phyloP scores from a whole-genome alignment of 2,888 invertebrate species.

The Leptogaster cylindrica region DNA sequence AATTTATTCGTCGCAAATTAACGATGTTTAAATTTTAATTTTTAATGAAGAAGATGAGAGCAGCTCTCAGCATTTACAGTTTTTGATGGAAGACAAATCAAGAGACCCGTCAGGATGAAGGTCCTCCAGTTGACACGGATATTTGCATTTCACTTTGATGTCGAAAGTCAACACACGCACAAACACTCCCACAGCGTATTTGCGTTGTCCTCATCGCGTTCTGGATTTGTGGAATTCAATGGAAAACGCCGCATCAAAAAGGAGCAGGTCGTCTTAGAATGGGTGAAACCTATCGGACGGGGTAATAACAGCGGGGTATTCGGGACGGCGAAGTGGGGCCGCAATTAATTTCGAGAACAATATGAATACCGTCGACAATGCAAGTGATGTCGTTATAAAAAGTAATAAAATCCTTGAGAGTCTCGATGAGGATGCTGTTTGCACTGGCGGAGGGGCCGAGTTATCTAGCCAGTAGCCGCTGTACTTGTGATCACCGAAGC shows the following conservation, averaged over 20 bases:
- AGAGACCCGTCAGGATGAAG: slow-evolving; percentile 9
- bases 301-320: slow-evolving; percentile 23
- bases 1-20: slow-evolving; percentile 27
- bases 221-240: not conserved
- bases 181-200: slow-evolving; percentile 16
- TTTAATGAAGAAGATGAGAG: slow-evolving; percentile 26
- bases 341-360: slow-evolving; percentile 46
- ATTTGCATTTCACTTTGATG: slow-evolving; percentile 49
- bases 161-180: slow-evolving; percentile 43
- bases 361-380: slow-evolving; percentile 42
- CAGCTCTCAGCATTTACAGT: slow-evolving; percentile 10
- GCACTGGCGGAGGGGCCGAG: not conserved
- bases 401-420: slow-evolving; percentile 44
- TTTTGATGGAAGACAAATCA: slow-evolving; percentile 11
- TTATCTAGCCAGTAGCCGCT: slow-evolving; percentile 18
- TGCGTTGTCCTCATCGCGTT: slow-evolving; percentile 7
- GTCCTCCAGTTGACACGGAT: slow-evolving; percentile 35
- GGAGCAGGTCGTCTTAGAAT: slow-evolving; percentile 23
- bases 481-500: slow-evolving; percentile 15
- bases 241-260: not conserved
- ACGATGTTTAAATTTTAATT: slow-evolving; percentile 38
- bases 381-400: slow-evolving; percentile 42
- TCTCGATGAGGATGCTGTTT: slow-evolving; percentile 37
- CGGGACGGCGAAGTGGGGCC: slow-evolving; percentile 34
- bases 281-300: slow-evolving; percentile 10